A percentile compares a stretch with the other conserved stretches of the same genome.
Evolutionary conservation across 1,140 invertebrate species (phyloP).

Genomic region (Carcinoscorpius rotundicauda): DNA sequence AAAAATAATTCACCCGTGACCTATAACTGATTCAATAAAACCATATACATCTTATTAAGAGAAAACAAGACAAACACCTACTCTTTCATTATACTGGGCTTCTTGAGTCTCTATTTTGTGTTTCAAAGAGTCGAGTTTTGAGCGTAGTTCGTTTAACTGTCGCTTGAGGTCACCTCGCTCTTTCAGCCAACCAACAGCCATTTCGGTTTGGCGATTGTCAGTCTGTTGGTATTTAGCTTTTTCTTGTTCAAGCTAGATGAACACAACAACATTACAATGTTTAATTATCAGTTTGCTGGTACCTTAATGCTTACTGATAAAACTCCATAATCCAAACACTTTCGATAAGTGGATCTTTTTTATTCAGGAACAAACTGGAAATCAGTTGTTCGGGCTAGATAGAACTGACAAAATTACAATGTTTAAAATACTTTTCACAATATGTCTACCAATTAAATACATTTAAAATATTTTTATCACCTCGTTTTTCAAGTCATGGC

Average conservation of each 20-base stretch:
- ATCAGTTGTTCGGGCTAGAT: too few relatives aligned
- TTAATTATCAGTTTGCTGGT: too few relatives aligned
- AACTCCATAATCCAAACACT: too few relatives aligned
- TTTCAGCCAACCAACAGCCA: slow-evolving; percentile 24
- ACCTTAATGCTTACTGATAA: too few relatives aligned
- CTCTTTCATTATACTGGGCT: slow-evolving; percentile 42
- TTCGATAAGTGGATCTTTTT: too few relatives aligned
- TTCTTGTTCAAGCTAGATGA: slow-evolving; percentile 43
- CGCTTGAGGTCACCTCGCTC: slow-evolving; percentile 30
- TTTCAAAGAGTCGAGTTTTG: slow-evolving; percentile 12
- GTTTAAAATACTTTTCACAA: too few relatives aligned
- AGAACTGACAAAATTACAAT: too few relatives aligned
- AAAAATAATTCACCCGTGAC: too few relatives aligned
- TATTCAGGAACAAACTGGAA: too few relatives aligned
- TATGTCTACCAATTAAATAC: too few relatives aligned
- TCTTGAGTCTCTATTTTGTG: slow-evolving; percentile 40
- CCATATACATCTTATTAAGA: too few relatives aligned
- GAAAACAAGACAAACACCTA: slow-evolving; percentile 15
- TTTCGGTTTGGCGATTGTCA: slow-evolving; percentile 43
- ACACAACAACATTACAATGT: background rate
- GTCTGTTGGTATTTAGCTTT: slow-evolving; percentile 41
- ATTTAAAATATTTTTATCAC: slow-evolving; percentile 19
- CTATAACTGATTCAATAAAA: too few relatives aligned
- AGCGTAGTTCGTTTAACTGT: slow-evolving; percentile 31
- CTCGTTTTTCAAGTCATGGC: slow-evolving; percentile 41